phyloP scores from a whole-genome alignment of 2,113 vertebrate species.

The Leptocoma aspasia region DNA sequence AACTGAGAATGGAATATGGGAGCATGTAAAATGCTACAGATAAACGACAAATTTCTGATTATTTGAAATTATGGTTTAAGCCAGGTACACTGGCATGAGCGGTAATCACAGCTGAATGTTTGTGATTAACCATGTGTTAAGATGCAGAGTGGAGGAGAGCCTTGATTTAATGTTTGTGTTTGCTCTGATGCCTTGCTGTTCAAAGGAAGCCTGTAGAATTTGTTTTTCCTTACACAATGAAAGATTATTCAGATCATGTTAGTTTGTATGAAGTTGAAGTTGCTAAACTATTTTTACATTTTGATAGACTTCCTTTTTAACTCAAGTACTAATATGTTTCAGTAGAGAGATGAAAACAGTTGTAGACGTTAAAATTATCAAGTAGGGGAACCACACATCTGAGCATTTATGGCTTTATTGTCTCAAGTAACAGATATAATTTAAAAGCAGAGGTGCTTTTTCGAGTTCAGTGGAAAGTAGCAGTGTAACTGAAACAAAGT shows the following conservation, averaged over 20 bases:
- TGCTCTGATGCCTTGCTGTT: not conserved
- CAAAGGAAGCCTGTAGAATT: not conserved
- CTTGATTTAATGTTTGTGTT: not conserved
- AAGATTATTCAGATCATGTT: not conserved
- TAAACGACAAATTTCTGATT: not conserved
- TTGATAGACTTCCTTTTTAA: not conserved
- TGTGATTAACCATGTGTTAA: not conserved
- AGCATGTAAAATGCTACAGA: not conserved
- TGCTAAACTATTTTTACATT: not conserved
- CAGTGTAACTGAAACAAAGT: not conserved
- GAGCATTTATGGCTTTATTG: not conserved
- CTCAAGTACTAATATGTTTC: not conserved
- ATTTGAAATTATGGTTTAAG: not conserved
- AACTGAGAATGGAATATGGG: not conserved
- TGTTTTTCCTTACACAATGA: not conserved
- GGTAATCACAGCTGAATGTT: not conserved
- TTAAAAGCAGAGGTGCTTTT: conserved; percentile 13
- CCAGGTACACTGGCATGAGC: not conserved
- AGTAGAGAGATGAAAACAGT: not conserved
- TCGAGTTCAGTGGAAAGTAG: conserved; percentile 4
- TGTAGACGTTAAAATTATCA: not conserved
- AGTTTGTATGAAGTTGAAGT: not conserved
- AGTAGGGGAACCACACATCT: not conserved
- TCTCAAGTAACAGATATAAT: conserved; percentile 14
- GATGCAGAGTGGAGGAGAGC: not conserved